Evolutionary conservation across 2,797 vertebrate genomes (phyloP), one percentile per base, ranked within the genome.

Genomic region (Adelosebastes latens): DNA sequence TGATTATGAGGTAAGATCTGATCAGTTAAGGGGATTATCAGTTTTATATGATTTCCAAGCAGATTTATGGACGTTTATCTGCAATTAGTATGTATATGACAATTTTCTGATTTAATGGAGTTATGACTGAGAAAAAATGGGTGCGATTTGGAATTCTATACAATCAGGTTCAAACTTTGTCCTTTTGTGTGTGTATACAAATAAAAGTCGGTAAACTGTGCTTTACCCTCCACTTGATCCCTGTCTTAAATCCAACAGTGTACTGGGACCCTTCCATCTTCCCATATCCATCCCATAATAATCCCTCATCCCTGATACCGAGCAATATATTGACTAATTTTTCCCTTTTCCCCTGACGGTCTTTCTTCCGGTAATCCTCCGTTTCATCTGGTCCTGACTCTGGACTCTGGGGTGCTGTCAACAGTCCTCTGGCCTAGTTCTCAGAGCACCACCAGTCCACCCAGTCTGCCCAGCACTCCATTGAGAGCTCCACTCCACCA

Each of bases 381-480:
- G 39, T 75, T 85, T 90, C 71, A 80, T 88, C 75, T 74, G 52
- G 39, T 73, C 72, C 62, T 75, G 87, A 91, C 85, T 89, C 71
- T 74, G 22, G 80, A 86, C 88, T 86, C 76, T 70, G 60, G 74
- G 75, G 60, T 80, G 29, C 85, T 81, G 84, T 86, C 86, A 87
- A 63, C 77, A 83, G 86, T 81, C 76, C 88, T 82, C 79, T 93
- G 92, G 86, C 93, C 92, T 91, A 92, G 90, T 94, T 94, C 93
- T 93, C 91, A 93, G 83, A 86, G 83, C 70, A 52, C 74, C 79
- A 77, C 75, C 86, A 82, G 87, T 88, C 69, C 75, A 72, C 72
- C 81, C 87, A 86, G 84, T 85, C 81, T 74, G 81, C 70, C 88
- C 87, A 88, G 75, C 65, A 34, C 77, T 90, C 72, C 63, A 89